A percentile compares a stretch with the other conserved stretches of the same genome.
Conservation (phyloP, 2,113 vertebrate genomes). For the Nasalis larvatus region DNA sequence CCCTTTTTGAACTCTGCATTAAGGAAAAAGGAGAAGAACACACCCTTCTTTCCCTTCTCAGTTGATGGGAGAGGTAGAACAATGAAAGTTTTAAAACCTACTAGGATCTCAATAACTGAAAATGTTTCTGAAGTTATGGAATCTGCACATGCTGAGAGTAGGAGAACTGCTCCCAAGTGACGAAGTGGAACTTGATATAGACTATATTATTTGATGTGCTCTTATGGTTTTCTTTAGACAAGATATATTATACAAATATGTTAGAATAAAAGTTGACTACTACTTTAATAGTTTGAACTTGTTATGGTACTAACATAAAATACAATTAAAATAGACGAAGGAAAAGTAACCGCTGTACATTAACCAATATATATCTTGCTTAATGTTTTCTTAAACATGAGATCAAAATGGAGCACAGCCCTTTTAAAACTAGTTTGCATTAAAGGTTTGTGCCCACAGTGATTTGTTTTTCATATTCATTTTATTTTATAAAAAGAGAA, state of each 20-base stretch:
- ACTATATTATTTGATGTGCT: not conserved
- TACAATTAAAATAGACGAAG: not conserved
- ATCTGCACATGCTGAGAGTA: not conserved
- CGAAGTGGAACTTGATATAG: not conserved
- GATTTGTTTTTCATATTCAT: not conserved
- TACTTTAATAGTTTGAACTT: not conserved
- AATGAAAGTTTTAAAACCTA: not conserved
- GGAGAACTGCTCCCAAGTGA: not conserved
- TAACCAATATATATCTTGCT: not conserved
- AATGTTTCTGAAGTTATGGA: not conserved
- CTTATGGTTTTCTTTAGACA: not conserved
- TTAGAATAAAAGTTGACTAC: not conserved
- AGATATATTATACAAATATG: not conserved
- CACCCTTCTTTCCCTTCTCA: not conserved
- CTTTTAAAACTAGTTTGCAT: not conserved
- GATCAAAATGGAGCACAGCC: not conserved
- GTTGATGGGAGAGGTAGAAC: not conserved
- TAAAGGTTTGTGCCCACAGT: not conserved
- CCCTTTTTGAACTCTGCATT: not conserved
- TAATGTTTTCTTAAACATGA: not conserved
- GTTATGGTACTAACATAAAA: not conserved
- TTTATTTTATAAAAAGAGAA: slow-evolving; percentile 34
- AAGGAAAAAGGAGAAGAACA: not conserved
- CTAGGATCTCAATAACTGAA: not conserved
- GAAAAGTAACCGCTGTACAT: not conserved